These are phyloP conservation scores for Pseudopleuronectes americanus DNA, from an alignment of 2,797 vertebrate genomes.

Conservation along the genomic window DNA sequence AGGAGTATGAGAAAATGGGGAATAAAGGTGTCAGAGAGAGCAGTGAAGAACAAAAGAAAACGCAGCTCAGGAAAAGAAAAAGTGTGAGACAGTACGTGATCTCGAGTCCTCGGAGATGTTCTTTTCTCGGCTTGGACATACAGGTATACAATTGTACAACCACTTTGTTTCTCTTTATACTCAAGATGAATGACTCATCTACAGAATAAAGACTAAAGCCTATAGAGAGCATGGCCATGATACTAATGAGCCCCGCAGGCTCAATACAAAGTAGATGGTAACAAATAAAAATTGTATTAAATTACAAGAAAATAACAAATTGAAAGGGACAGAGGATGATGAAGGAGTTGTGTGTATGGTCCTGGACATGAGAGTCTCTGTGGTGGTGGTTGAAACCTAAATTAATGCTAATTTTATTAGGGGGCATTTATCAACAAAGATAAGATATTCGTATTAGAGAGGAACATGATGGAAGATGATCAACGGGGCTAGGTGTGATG, in stretches of 20 bases:
- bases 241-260: neutral
- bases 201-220: constrained; percentile 1
- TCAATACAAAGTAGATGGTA: neutral
- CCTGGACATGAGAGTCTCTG: neutral
- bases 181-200: constrained; percentile 18
- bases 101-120: constrained; percentile 46
- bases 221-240: neutral
- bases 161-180: constrained; percentile 1
- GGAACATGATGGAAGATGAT: neutral
- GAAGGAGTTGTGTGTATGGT: neutral
- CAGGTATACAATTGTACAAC: constrained; percentile 20
- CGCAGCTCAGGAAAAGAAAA: neutral
- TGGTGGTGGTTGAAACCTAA: neutral
- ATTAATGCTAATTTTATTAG: neutral
- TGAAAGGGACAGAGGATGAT: constrained; percentile 3
- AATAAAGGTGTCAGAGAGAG: constrained; percentile 25
- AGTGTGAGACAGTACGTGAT: constrained; percentile 30
- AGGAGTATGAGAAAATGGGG: constrained; percentile 31
- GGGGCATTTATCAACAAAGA: constrained; percentile 13
- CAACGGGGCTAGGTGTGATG: neutral
- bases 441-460: neutral
- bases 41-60: constrained; percentile 36
- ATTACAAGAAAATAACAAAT: neutral
- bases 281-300: neutral
- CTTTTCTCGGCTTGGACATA: constrained; percentile 26